phyloP scores from a whole-genome alignment of 2,113 vertebrate species.

The Tychaedon coryphoeus region DNA sequence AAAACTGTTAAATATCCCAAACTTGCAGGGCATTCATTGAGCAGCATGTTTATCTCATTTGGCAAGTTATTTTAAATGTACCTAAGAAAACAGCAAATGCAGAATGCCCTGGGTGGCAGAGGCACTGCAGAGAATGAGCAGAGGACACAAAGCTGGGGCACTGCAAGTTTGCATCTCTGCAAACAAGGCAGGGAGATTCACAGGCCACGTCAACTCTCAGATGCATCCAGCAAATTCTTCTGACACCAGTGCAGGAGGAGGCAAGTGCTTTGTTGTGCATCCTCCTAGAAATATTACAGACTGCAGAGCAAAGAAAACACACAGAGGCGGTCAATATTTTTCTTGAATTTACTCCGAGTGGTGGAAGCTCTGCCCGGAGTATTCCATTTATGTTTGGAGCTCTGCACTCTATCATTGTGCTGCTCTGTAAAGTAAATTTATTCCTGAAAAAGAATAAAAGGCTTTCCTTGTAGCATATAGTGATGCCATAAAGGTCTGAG shows the following conservation, averaged over 20 bases:
- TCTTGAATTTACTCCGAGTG: conserved; percentile 61
- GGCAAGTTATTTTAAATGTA: conserved; percentile 28
- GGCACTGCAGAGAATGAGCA: background rate
- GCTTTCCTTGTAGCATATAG: background rate
- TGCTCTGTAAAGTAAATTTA: conserved; percentile 49
- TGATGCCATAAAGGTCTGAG: background rate
- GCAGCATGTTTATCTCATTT: conserved; percentile 16
- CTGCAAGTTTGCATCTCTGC: conserved; percentile 35
- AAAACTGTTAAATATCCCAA: background rate
- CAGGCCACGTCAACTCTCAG: conserved; percentile 10
- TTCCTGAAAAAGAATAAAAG: background rate
- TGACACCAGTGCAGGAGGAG: conserved; percentile 41
- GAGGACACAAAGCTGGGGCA: background rate
- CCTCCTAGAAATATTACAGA: conserved; percentile 58
- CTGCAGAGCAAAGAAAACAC: conserved; percentile 56
- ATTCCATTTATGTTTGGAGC: conserved; percentile 46
- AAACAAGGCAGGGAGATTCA: conserved; percentile 39
- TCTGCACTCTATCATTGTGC: conserved; percentile 37
- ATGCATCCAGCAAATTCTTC: conserved; percentile 58
- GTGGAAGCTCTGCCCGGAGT: conserved; percentile 17
- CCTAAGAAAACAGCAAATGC: conserved; percentile 8
- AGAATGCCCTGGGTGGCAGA: background rate
- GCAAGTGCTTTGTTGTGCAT: conserved; percentile 44
- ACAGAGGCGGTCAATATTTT: conserved; percentile 41
- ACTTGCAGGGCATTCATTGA: background rate